A percentile compares a stretch with the other conserved stretches of the same genome.
Conservation (phyloP, 2,113 vertebrate genomes). For the Mormoops blainvillei region DNA sequence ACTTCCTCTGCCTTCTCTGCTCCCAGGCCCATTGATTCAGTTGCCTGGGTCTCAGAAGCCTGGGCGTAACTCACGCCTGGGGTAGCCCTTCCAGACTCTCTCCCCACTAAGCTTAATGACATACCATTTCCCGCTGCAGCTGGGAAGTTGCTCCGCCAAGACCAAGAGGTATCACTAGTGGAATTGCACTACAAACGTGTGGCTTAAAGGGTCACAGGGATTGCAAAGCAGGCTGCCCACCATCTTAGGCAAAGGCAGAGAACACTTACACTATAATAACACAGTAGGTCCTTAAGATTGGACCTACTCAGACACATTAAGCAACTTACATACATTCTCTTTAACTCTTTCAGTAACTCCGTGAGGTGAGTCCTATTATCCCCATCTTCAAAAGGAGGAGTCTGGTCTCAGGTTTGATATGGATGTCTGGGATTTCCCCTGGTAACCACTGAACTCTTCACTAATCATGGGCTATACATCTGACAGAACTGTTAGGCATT, state of each 20-base stretch:
- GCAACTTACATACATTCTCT: neutral
- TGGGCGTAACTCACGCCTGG: neutral
- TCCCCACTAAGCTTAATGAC: neutral
- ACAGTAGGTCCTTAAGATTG: neutral
- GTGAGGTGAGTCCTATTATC: neutral
- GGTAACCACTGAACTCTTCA: neutral
- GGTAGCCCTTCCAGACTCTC: neutral
- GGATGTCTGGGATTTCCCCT: neutral
- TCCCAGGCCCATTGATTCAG: neutral
- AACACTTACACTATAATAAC: neutral
- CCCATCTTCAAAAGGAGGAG: neutral
- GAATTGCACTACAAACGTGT: neutral
- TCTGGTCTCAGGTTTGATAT: conserved; percentile 10
- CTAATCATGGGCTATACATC: neutral
- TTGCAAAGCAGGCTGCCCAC: neutral
- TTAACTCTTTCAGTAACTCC: neutral
- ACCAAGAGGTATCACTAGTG: neutral
- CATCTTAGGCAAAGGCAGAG: neutral
- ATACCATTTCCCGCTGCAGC: neutral
- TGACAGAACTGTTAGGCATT: neutral
- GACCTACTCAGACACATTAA: neutral
- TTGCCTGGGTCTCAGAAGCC: neutral
- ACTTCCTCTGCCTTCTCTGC: neutral
- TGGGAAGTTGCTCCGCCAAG: neutral
- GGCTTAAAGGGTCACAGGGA: neutral